Evolutionary conservation across 2,888 invertebrate genomes (phyloP).

Genomic region (Geotrupes spiniger): DNA sequence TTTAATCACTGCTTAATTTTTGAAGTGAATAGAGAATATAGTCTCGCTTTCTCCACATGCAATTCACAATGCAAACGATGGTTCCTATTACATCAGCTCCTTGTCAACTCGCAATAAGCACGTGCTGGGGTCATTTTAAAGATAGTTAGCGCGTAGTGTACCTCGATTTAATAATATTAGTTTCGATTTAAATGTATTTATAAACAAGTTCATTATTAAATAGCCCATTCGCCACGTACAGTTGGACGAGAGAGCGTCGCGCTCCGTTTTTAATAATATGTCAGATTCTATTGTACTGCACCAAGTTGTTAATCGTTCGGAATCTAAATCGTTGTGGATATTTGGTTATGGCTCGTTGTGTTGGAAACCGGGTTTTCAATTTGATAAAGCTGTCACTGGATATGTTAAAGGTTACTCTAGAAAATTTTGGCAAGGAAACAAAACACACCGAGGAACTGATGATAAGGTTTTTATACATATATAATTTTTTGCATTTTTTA

Average conservation of each 20-base stretch:
- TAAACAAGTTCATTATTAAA: too few relatives aligned
- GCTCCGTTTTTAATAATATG: too few relatives aligned
- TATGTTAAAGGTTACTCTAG: conserved; percentile 77
- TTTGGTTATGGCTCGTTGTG: conserved; percentile 95
- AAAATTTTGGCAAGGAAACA: conserved; percentile 91
- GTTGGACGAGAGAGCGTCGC: too few relatives aligned
- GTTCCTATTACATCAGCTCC: neutral
- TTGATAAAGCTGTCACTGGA: conserved; percentile 76
- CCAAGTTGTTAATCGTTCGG: conserved; percentile 38
- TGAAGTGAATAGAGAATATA: too few relatives aligned
- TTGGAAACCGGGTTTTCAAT: conserved; percentile 93
- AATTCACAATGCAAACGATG: neutral
- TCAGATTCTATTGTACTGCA: conserved; percentile 30
- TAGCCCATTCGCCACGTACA: too few relatives aligned
- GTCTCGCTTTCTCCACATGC: conserved; percentile 1
- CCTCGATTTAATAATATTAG: too few relatives aligned
- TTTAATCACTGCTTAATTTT: too few relatives aligned
- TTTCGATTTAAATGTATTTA: neutral
- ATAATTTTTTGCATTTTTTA: too few relatives aligned
- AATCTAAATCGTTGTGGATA: conserved; percentile 71
- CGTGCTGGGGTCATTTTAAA: conserved; percentile 2
- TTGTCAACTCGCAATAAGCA: neutral
- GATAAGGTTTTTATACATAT: conserved; percentile 58
- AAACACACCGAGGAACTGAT: conserved; percentile 74
- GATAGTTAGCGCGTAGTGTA: conserved; percentile 1